Base-by-base conservation (phyloP, 2,888 invertebrate genomes). In the Loripinus fragilis region DNA sequence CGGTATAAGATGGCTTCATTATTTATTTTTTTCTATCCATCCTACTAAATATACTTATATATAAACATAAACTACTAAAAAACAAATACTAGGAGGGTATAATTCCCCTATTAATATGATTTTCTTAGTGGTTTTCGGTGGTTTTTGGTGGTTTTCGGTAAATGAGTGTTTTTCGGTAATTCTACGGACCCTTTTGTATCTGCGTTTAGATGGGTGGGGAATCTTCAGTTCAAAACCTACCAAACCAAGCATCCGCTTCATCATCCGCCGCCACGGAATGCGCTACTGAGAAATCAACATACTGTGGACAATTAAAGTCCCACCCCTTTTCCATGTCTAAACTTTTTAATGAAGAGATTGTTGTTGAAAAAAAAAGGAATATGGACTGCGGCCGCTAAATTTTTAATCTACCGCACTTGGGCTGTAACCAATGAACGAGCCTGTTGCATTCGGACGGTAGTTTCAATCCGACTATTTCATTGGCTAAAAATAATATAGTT, bases 271-370 rank as follows among this genome's bases (percentile, higher is more conserved):
- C 78, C 42, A 80, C 52, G 8, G 83, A 74, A 74, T 72, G 41
- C 20, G 30, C 73, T 10, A 80, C 78, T 8, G 81, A 78, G 78
- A 91, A 90, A 85, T 91, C 90, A 10, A 90, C 87, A 80, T 86
- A 91, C 67, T 90, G 89, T 12, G 91, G 91, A 30, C 88, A 87
- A 74, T 89, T 85, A 75, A 85, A 91, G 52, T 90, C 89, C 90
- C 90, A 91, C 10, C 66, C 68, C 23, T 35, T n/a, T 28, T 71
- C 77, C 35, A 50, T 60, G 15, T 25, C 55, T 28, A 55, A n/a
- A n/a, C n/a, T n/a, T n/a, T n/a, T n/a, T n/a, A n/a, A n/a, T n/a
- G n/a, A n/a, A n/a, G n/a, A n/a, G n/a, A n/a, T 55, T 55, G 5
- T 17, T 28, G 8, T 8, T 41, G 10, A 3, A n/a, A 41, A 8